These are phyloP conservation scores for Cylas formicarius DNA, from an alignment of 1,140 invertebrate genomes.

Conservation along the genomic window DNA sequence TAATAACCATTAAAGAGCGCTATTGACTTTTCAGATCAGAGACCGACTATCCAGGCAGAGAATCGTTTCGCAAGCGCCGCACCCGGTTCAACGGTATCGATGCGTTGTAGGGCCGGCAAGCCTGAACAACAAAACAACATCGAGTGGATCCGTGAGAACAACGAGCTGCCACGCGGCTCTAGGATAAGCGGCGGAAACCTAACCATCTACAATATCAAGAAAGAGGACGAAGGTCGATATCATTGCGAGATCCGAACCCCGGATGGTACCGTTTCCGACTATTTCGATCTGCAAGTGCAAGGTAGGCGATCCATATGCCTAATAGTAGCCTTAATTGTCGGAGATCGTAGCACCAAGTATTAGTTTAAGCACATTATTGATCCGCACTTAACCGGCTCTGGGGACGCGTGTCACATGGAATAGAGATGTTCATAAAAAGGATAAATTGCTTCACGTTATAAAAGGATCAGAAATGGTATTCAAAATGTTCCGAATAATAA, in stretches of 20 bases:
- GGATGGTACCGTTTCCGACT: conserved; percentile 50
- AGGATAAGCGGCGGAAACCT: conserved; percentile 43
- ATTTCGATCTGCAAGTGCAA: conserved; percentile 58
- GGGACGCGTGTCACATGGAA: no score
- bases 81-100: conserved; percentile 50
- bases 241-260: conserved; percentile 55
- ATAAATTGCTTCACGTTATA: no score
- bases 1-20: no score
- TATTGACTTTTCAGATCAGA: no score
- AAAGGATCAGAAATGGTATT: no score
- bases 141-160: conserved; percentile 49
- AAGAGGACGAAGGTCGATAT: conserved; percentile 62
- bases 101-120: conserved; percentile 46
- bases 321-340: neutral
- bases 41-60: conserved; percentile 37
- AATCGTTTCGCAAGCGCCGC: conserved; percentile 43
- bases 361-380: no score
- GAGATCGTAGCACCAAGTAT: neutral
- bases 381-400: no score
- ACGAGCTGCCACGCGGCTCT: conserved; percentile 42
- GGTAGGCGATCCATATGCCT: conserved; percentile 53
- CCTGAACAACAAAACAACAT: conserved; percentile 29
- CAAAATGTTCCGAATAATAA: no score
- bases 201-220: conserved; percentile 46
- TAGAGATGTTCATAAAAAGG: no score